These are phyloP conservation scores for Epizoanthus fatuus DNA, from an alignment of 92 coral and sea anemone species.

Conservation along the genomic window DNA sequence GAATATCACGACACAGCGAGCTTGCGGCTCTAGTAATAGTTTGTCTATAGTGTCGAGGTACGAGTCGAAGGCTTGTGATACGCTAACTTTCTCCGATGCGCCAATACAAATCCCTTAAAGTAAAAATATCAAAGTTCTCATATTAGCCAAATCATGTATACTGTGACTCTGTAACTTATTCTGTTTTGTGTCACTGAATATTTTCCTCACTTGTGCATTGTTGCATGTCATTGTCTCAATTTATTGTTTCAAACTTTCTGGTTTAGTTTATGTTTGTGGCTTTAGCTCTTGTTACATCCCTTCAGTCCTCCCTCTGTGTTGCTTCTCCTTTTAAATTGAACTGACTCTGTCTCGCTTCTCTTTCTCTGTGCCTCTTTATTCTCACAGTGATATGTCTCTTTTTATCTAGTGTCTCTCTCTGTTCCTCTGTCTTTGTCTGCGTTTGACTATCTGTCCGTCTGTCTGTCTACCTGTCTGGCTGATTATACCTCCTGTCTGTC, in stretches of 20 bases:
- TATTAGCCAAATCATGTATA: too few relatives aligned
- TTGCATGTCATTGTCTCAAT: too few relatives aligned
- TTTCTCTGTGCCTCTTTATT: neutral
- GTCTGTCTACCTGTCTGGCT: too few relatives aligned
- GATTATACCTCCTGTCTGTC: neutral
- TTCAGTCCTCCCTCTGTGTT: too few relatives aligned
- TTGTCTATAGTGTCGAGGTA: constrained; percentile 64
- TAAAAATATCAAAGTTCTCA: neutral
- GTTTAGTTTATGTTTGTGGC: too few relatives aligned
- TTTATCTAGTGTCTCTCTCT: neutral
- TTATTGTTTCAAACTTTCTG: too few relatives aligned
- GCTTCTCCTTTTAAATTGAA: too few relatives aligned
- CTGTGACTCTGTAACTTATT: too few relatives aligned
- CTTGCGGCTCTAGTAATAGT: constrained; percentile 79
- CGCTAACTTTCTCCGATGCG: constrained; percentile 73
- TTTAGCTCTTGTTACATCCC: too few relatives aligned
- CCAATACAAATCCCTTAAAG: constrained; percentile 92
- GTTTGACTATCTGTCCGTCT: too few relatives aligned
- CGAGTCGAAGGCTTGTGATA: constrained; percentile 43
- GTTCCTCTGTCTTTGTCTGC: neutral
- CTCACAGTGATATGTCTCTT: neutral
- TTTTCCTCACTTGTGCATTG: too few relatives aligned
- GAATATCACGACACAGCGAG: constrained; percentile 88
- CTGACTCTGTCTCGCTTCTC: neutral
- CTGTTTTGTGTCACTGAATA: too few relatives aligned